Evolutionary conservation across 2,113 vertebrate species (phyloP).

Genomic region (Tachysurus fulvidraco): DNA sequence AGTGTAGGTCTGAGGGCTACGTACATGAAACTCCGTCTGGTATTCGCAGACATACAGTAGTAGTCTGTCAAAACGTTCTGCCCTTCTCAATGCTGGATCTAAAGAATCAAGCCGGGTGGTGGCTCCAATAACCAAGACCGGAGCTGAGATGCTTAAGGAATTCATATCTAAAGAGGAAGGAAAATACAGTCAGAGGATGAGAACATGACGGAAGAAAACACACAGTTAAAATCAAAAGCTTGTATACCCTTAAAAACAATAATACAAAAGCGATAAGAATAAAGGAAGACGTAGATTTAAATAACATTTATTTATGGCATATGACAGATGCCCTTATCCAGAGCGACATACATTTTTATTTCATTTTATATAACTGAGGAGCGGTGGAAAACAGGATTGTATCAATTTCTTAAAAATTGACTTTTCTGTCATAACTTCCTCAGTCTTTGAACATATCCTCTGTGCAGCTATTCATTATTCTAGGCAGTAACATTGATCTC

Average conservation of each 20-base stretch:
- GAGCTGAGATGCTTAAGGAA: constrained; percentile 73
- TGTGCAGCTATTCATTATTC: background rate
- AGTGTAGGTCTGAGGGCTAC: background rate
- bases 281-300: background rate
- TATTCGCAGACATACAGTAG: constrained; percentile 94
- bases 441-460: background rate
- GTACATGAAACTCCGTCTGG: constrained; percentile 90
- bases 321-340: too few species aligned
- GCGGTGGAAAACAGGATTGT: too few species aligned
- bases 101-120: constrained; percentile 93
- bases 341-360: too few species aligned
- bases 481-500: background rate
- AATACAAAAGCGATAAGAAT: background rate
- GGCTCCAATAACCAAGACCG: constrained; percentile 90
- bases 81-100: constrained; percentile 90
- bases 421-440: background rate
- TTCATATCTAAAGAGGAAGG: constrained; percentile 79
- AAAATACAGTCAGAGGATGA: background rate
- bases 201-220: background rate
- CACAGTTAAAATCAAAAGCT: background rate
- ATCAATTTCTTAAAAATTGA: background rate
- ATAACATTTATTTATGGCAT: too few species aligned
- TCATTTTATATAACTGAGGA: too few species aligned
- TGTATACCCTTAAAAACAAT: background rate
- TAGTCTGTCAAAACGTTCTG: constrained; percentile 92